Conservation (phyloP, 2,888 invertebrate species). For the Sturmia bella region DNA sequence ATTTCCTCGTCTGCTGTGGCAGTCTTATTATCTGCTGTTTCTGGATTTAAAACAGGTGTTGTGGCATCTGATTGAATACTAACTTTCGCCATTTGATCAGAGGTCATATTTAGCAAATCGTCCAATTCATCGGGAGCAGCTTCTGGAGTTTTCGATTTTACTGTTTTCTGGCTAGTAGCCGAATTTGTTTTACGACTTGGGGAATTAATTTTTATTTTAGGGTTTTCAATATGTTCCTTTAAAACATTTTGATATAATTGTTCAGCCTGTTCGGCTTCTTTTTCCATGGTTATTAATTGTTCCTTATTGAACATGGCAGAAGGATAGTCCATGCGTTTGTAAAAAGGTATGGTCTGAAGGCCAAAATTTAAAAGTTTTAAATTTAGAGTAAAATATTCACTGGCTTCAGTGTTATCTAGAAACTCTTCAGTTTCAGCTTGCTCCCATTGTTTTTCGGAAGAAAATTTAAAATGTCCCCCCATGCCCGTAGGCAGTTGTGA, state of each 20-base stretch:
- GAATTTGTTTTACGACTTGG: constrained; percentile 68
- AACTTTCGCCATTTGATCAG: constrained; percentile 69
- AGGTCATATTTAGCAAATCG: constrained; percentile 77
- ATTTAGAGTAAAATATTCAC: constrained; percentile 82
- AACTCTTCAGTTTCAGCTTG: constrained; percentile 75
- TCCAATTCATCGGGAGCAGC: constrained; percentile 76
- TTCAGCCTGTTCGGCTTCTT: constrained; percentile 77
- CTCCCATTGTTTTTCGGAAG: constrained; percentile 82
- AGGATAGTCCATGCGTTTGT: constrained; percentile 81
- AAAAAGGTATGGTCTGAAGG: constrained; percentile 82
- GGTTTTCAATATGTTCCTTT: constrained; percentile 73
- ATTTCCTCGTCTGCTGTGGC: constrained; percentile 74
- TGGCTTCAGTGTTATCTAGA: constrained; percentile 76
- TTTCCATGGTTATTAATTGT: constrained; percentile 76
- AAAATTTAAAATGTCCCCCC: constrained; percentile 81
- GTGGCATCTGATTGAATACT: constrained; percentile 50
- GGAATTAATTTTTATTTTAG: constrained; percentile 69
- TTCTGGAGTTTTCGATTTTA: constrained; percentile 34
- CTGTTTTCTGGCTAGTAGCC: constrained; percentile 62
- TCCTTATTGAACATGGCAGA: constrained; percentile 80
- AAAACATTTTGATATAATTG: constrained; percentile 76
- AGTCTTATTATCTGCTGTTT: neutral
- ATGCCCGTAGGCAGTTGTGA: constrained; percentile 79
- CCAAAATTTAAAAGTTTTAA: constrained; percentile 80
- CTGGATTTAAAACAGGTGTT: constrained; percentile 51